Evolutionary conservation across 2,113 vertebrate genomes (phyloP), one percentile per base, ranked within the genome.

Genomic region (Prolemur simus): DNA sequence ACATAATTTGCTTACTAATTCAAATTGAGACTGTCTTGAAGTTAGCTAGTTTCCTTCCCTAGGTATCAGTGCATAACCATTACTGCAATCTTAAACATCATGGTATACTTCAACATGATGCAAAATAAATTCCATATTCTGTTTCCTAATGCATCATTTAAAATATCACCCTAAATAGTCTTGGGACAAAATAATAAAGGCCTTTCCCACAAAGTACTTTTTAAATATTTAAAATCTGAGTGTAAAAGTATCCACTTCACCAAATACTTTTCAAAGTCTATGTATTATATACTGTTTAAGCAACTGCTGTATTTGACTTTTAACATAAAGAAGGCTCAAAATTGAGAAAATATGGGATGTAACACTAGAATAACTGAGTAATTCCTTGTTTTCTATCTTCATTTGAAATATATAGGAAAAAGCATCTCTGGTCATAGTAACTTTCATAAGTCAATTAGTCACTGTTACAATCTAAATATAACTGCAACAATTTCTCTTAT

Each of bases 11-110:
- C 8, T 4, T 84, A 92, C 89, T 85, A 84, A 64, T 3, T 87
- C 63, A 80, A 37, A 97, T 94, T 39, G 95, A 97, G 39, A 68
- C 37, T 89, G 83, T 77, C 90, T 89, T 96, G 32, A 95, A 95
- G 8, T 89, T 71, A 97, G 49, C 27, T 95, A 83, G 13, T 95
- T 37, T 89, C 64, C 2, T 96, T 92, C 20, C 8, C 37, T 32
- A 68, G 73, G 13, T 5, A 71, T 81, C 39, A 91, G 60, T 82
- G 20, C 39, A 63, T 95, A 96, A 84, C n/a, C 23, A 87, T 49
- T 58, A 84, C 56, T n/a, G 29, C 58, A 23, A 17, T 54, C 80
- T 84, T 84, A 93, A 93, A 76, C 9, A 81, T 3, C 83, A 32
- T 84, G 45, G 25, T 54, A 86, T 54, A 86, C 60, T 73, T 66